phyloP scores from a whole-genome alignment of 2,113 vertebrate genomes.

The Dipodomys ordii region DNA sequence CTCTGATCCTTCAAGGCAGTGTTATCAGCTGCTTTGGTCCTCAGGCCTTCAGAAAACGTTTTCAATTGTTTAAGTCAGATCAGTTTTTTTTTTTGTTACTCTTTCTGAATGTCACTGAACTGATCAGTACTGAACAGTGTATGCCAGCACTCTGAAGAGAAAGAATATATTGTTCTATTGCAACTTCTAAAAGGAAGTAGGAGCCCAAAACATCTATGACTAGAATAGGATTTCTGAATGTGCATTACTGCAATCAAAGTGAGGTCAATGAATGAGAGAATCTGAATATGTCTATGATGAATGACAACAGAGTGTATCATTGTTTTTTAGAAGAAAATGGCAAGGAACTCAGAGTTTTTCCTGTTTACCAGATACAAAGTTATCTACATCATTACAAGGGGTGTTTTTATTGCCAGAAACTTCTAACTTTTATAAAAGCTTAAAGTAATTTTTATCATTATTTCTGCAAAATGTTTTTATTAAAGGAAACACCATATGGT shows the following conservation, averaged over 20 bases:
- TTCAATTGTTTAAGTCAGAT: background rate
- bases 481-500: conserved; percentile 84
- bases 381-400: conserved; percentile 46
- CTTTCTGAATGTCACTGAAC: background rate
- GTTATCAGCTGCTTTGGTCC: background rate
- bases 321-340: background rate
- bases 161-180: background rate
- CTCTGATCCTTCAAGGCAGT: background rate
- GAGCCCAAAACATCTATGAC: background rate
- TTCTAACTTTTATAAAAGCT: conserved; percentile 73
- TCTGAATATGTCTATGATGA: background rate
- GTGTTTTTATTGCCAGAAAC: conserved; percentile 74
- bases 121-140: background rate
- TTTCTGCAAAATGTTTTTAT: conserved; percentile 82
- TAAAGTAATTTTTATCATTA: conserved; percentile 80
- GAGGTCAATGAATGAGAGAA: background rate
- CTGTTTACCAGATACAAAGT: conserved; percentile 33
- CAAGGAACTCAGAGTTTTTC: background rate
- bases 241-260: background rate
- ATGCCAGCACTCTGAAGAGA: background rate
- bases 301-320: background rate
- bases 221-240: background rate
- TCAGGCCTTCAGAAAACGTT: background rate
- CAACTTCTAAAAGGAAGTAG: background rate
- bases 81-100: background rate